A percentile compares a stretch with the other conserved stretches of the same genome.
These are phyloP conservation scores for Hafferia zeledoni DNA, from an alignment of 2,797 vertebrate species.

Conservation along the genomic window DNA sequence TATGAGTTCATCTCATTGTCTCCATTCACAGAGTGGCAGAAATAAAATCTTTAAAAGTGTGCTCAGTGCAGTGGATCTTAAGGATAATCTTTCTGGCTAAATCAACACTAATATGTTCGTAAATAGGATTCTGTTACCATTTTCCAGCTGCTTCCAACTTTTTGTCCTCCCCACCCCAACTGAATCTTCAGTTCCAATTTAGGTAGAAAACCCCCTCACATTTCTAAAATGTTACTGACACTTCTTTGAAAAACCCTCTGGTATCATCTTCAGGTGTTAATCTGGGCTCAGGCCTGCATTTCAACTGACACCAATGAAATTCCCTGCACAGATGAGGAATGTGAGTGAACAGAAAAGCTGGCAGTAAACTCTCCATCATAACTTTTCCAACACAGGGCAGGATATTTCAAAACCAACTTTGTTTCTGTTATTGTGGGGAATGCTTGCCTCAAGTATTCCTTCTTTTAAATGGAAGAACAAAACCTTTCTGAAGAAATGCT, in stretches of 20 bases:
- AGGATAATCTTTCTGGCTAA: background rate
- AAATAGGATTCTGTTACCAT: background rate
- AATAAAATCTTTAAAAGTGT: slow-evolving; percentile 41
- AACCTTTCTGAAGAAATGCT: background rate
- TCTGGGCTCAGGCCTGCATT: background rate
- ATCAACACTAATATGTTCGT: background rate
- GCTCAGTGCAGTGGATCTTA: background rate
- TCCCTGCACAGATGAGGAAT: background rate
- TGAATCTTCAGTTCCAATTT: background rate
- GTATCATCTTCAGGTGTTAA: background rate
- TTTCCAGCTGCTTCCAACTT: background rate
- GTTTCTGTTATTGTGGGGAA: background rate
- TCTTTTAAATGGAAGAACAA: background rate
- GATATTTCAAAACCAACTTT: slow-evolving; percentile 1
- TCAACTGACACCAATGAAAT: background rate
- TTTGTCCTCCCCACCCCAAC: background rate
- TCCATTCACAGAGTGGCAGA: slow-evolving; percentile 1
- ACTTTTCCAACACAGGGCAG: background rate
- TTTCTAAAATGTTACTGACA: background rate
- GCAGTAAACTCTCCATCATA: background rate
- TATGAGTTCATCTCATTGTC: background rate
- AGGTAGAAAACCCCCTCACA: background rate
- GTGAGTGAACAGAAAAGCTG: background rate
- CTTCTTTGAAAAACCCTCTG: background rate
- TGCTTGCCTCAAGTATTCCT: background rate